These are phyloP conservation scores for Goniozus legneri DNA, from an alignment of 1,140 invertebrate species.

Conservation along the genomic window DNA sequence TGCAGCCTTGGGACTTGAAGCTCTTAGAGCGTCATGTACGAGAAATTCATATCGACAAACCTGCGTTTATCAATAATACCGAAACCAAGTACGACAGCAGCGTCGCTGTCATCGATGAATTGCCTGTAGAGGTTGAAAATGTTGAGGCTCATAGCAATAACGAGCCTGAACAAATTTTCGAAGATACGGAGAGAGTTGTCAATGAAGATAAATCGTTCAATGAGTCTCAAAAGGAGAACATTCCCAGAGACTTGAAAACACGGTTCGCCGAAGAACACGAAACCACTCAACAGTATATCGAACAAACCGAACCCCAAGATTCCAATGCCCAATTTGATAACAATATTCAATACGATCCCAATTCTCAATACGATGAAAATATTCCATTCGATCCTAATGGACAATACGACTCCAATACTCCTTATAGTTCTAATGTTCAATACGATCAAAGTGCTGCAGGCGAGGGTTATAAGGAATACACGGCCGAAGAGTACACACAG, in stretches of 20 bases:
- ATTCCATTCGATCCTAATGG: constrained; percentile 10
- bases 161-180: too few species aligned
- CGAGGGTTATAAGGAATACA: too few species aligned
- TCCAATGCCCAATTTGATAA: constrained; percentile 2
- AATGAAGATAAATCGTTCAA: neutral
- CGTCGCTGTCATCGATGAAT: too few species aligned
- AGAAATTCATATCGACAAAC: constrained; percentile 11
- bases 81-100: too few species aligned
- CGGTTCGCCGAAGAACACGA: too few species aligned
- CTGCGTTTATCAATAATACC: too few species aligned
- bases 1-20: constrained; percentile 21
- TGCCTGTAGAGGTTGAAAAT: too few species aligned
- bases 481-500: too few species aligned
- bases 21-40: constrained; percentile 14
- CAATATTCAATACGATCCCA: neutral
- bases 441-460: constrained; percentile 5
- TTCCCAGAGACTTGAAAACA: too few species aligned
- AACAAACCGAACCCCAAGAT: neutral
- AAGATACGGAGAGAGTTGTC: too few species aligned
- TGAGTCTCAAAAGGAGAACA: neutral
- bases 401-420: constrained; percentile 14
- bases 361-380: constrained; percentile 9
- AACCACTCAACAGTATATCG: neutral
- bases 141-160: too few species aligned
- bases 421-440: too few species aligned